Evolutionary conservation across 2,888 invertebrate genomes (phyloP).

Genomic region (Caenorhabditis sp.): DNA sequence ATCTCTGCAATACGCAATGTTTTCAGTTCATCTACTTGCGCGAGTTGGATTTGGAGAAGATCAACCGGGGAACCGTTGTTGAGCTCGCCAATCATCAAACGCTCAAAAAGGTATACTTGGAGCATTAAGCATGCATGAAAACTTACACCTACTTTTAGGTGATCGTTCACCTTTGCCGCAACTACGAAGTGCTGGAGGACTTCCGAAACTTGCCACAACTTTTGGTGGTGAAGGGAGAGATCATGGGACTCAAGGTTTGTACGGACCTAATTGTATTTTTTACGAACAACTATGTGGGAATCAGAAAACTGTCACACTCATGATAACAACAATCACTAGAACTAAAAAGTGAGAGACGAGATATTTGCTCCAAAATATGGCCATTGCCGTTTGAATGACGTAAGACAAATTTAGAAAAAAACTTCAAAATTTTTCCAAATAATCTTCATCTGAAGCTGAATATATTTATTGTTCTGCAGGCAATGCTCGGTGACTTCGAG

Average conservation of each 20-base stretch:
- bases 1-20: conserved; percentile 20
- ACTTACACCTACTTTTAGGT: conserved; percentile 60
- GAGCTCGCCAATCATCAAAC: conserved; percentile 79
- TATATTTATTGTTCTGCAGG: no score
- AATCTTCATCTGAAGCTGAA: no score
- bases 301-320: no score
- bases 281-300: no score
- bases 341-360: no score
- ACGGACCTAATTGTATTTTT: no score
- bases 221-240: conserved; percentile 83
- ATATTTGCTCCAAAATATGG: no score
- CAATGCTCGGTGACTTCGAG: conserved; percentile 79
- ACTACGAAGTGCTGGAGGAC: conserved; percentile 82
- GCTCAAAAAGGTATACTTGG: conserved; percentile 77
- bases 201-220: conserved; percentile 82
- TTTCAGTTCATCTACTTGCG: conserved; percentile 83
- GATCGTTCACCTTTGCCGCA: conserved; percentile 81
- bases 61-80: conserved; percentile 82
- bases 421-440: no score
- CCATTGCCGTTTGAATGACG: conserved; percentile 18
- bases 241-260: conserved; percentile 82
- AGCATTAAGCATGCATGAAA: conserved; percentile 14
- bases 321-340: no score
- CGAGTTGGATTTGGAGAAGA: conserved; percentile 83
- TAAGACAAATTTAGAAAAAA: no score